A percentile compares a stretch with the other conserved stretches of the same genome.
phyloP scores from a whole-genome alignment of 2,113 vertebrate genomes.

The Perognathus longimembris region DNA sequence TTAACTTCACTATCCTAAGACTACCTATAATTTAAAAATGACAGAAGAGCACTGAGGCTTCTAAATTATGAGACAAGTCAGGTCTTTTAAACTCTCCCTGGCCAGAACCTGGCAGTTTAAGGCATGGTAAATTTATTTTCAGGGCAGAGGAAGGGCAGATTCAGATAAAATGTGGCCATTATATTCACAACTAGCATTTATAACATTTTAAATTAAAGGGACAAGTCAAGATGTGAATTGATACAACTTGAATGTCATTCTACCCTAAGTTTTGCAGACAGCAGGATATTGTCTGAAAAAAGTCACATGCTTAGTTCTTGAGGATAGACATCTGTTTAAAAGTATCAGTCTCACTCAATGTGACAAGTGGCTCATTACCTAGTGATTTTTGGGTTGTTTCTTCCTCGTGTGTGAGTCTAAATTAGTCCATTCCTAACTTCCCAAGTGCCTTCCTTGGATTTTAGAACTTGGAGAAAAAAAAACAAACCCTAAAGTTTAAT shows the following conservation, averaged over 20 bases:
- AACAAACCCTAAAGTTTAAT: neutral
- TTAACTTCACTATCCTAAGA: neutral
- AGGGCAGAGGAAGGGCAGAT: neutral
- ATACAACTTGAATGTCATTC: neutral
- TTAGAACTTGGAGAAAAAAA: neutral
- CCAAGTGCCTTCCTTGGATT: neutral
- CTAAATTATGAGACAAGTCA: neutral
- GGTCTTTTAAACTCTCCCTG: neutral
- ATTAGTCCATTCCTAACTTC: neutral
- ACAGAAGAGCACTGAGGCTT: neutral
- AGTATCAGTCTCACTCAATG: neutral
- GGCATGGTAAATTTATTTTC: constrained; percentile 4
- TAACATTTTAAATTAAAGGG: neutral
- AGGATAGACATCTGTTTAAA: neutral
- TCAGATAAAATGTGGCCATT: neutral
- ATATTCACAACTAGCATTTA: neutral
- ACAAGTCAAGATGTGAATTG: neutral
- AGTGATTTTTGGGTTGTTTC: neutral
- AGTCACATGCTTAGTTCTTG: neutral
- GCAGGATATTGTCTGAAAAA: constrained; percentile 1
- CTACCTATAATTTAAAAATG: neutral
- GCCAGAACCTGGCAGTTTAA: neutral
- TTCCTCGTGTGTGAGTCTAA: neutral
- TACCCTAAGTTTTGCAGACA: constrained; percentile 5
- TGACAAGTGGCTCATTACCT: neutral